Percentiles rank a stretch among this genome's conserved stretches.
Evolutionary conservation across 2,113 vertebrate genomes (phyloP).

Genomic region (Octodon degus): DNA sequence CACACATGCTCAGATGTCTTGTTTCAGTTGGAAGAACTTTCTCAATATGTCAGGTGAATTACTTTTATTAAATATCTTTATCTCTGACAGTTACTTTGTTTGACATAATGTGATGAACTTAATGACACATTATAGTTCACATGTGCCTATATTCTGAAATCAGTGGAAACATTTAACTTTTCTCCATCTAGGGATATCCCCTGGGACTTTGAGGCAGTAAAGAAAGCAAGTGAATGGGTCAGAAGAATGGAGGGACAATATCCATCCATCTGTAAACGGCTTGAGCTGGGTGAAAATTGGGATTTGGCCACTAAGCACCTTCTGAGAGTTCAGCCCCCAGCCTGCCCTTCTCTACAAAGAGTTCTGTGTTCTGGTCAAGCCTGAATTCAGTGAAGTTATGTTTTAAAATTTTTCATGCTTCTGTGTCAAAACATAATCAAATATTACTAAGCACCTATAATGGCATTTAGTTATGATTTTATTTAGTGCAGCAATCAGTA

Average conservation of each 20-base stretch:
- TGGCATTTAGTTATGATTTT: constrained; percentile 46
- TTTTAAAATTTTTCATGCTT: constrained; percentile 23
- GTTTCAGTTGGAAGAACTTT: not conserved
- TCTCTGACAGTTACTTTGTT: constrained; percentile 57
- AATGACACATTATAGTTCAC: not conserved
- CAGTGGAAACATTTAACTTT: not conserved
- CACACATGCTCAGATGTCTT: not conserved
- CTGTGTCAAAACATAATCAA: constrained; percentile 28
- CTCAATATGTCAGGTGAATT: not conserved
- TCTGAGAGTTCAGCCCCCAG: constrained; percentile 79
- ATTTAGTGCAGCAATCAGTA: constrained; percentile 25
- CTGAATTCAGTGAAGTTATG: not conserved
- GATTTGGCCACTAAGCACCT: constrained; percentile 90
- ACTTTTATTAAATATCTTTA: constrained; percentile 37
- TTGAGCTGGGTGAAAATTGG: constrained; percentile 90
- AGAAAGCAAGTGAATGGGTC: constrained; percentile 87
- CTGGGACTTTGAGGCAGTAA: constrained; percentile 83
- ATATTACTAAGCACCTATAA: not conserved
- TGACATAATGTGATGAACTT: constrained; percentile 7
- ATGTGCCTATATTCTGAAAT: constrained; percentile 30
- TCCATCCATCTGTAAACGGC: constrained; percentile 88
- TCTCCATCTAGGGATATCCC: constrained; percentile 77
- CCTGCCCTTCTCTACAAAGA: constrained; percentile 76
- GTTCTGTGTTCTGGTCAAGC: not conserved
- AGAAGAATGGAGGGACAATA: constrained; percentile 88